Base-by-base conservation (phyloP, 2,797 vertebrate species). In the Macropodus opercularis region DNA sequence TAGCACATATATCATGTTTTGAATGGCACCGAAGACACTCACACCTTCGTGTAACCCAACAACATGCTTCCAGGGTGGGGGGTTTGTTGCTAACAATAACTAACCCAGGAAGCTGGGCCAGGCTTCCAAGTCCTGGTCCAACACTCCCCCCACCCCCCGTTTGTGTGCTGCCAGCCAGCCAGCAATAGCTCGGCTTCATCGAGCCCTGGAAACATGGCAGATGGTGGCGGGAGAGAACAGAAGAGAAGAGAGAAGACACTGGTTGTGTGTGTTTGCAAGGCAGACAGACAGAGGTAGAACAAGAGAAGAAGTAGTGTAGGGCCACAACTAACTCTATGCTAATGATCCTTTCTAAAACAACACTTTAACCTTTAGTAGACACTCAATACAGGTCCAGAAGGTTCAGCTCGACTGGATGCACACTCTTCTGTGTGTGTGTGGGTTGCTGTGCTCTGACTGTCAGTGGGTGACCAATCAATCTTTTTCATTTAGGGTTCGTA, bases 151-250 rank as follows among this genome's bases (percentile, higher is more conserved):
- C 23, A 31, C 44, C 48, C 26, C 58, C 48, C 49, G 80, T 69
- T 53, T 3, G 58, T 56, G 49, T 60, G 54, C 72, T 81, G 67
- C 81, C 80, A 81, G 70, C 70, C 78, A 79, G 72, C 68, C 74
- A 84, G 78, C 80, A 82, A 85, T 78, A 85, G 77, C 82, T 79
- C 72, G 74, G 83, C 65, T 76, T 81, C 79, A 84, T 84, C 80
- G 75, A 90, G 76, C 67, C 69, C 66, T 77, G 77, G 83, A 88
- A 86, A 81, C 75, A 83, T 75, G 83, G 86, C 86, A 89, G 89
- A 87, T 86, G 84, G 80, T 54, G 35, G 71, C 69, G 70, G 76
- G 69, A 76, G 79, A 84, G 77, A 83, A 81, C 52, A 87, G 69
- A 84, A 41, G 63, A 75, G 59, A 69, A 17, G 44, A 51, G 26